Conservation (phyloP, 2,113 vertebrate genomes). For the Melanerpes formicivorus region DNA sequence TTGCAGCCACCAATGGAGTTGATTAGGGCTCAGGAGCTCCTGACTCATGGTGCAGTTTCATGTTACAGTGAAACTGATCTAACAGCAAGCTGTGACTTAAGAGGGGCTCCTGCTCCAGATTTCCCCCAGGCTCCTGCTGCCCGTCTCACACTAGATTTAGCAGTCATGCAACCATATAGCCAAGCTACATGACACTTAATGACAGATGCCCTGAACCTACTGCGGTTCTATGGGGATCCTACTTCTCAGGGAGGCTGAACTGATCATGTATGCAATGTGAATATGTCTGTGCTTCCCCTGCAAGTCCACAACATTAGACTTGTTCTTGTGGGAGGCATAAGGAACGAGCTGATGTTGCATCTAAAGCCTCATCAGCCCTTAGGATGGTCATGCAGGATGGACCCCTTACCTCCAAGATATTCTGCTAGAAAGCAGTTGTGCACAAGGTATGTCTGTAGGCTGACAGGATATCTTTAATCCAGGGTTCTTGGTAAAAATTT, state of each 20-base stretch:
- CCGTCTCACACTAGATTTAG: not conserved
- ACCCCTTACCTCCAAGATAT: not conserved
- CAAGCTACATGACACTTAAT: fast-evolving
- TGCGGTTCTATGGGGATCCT: not conserved
- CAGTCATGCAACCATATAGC: not conserved
- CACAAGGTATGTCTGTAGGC: not conserved
- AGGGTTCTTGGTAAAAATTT: not conserved
- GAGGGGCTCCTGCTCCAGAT: not conserved
- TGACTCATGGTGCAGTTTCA: not conserved
- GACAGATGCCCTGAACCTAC: not conserved
- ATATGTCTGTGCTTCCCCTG: not conserved
- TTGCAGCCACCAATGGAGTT: not conserved
- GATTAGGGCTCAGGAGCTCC: not conserved
- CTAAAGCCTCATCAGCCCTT: not conserved
- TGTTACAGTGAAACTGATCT: not conserved
- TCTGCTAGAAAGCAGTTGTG: not conserved
- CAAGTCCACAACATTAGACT: not conserved
- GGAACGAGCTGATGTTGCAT: not conserved
- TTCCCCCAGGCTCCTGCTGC: not conserved
- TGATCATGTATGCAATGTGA: fast-evolving
- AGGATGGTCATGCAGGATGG: not conserved
- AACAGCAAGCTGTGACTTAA: not conserved
- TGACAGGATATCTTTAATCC: not conserved
- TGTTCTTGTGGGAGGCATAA: not conserved
- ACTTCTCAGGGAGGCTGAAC: not conserved